A percentile compares a stretch with the other conserved stretches of the same genome.
phyloP scores from a whole-genome alignment of 2,888 invertebrate species.

The Cheiracanthium punctorium region DNA sequence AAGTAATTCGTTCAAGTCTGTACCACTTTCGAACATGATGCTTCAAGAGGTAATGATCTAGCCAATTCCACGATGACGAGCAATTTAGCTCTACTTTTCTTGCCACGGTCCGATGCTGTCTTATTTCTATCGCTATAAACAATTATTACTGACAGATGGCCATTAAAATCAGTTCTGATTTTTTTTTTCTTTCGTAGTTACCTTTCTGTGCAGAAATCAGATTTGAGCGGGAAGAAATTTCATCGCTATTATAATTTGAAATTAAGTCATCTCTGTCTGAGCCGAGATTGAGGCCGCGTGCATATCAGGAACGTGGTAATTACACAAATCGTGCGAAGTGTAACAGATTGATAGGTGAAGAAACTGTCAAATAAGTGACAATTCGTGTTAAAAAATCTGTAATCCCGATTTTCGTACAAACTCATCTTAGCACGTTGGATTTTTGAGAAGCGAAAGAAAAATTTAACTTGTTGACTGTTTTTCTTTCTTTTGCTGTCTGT shows the following conservation, averaged over 20 bases:
- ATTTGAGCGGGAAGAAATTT: background rate
- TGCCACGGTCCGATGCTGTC: background rate
- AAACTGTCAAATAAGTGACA: background rate
- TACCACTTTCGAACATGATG: too few species aligned
- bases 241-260: background rate
- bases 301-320: constrained; percentile 12
- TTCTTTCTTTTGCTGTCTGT: too few species aligned
- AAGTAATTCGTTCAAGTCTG: too few species aligned
- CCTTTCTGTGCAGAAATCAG: background rate
- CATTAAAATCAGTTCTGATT: too few species aligned
- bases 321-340: background rate
- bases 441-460: too few species aligned
- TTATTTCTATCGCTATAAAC: constrained; percentile 17
- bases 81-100: background rate
- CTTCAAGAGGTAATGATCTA: too few species aligned
- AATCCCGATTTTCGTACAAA: background rate
- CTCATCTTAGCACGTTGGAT: background rate
- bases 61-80: background rate
- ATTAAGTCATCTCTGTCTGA: constrained; percentile 8
- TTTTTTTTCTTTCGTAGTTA: too few species aligned
- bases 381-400: background rate
- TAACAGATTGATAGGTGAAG: background rate
- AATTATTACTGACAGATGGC: constrained; percentile 4
- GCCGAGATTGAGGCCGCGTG: constrained; percentile 5
- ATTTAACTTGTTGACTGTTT: too few species aligned